Evolutionary conservation across 1,140 invertebrate genomes (phyloP).

Genomic region (Stegodyphus mimosarum): DNA sequence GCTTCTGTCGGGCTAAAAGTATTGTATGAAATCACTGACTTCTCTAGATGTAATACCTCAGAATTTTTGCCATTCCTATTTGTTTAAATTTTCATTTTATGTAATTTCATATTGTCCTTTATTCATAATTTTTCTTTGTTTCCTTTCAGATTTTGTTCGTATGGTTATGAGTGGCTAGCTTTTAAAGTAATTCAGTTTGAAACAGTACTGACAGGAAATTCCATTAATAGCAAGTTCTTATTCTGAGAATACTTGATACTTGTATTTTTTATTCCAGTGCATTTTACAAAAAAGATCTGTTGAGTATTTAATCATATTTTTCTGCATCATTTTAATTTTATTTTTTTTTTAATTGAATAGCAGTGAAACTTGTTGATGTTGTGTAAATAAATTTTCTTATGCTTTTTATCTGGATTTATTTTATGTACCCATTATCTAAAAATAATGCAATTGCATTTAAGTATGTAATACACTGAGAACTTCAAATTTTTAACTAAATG

Average conservation of each 20-base stretch:
- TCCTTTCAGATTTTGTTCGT: constrained; percentile 85
- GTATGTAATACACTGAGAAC: too few species aligned
- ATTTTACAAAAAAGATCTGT: not conserved
- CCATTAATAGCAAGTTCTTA: not conserved
- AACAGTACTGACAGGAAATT: not conserved
- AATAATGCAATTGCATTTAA: too few species aligned
- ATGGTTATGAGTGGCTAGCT: constrained; percentile 89
- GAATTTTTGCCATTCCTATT: not conserved
- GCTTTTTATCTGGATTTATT: too few species aligned
- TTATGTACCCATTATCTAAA: too few species aligned
- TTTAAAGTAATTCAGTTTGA: not conserved
- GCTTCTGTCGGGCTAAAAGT: not conserved
- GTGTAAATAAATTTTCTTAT: too few species aligned
- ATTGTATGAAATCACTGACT: not conserved
- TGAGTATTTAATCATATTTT: not conserved
- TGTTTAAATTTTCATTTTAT: constrained; percentile 25
- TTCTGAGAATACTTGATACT: not conserved
- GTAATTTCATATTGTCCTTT: not conserved
- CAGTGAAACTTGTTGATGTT: not conserved
- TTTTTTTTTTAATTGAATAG: not conserved
- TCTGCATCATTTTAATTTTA: not conserved
- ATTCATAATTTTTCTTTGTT: constrained; percentile 23
- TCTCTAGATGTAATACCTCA: not conserved
- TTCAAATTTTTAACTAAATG: too few species aligned
- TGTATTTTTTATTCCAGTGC: not conserved